Conservation (phyloP, 2,113 vertebrate species). For the Forbesichthys papilliferus region DNA sequence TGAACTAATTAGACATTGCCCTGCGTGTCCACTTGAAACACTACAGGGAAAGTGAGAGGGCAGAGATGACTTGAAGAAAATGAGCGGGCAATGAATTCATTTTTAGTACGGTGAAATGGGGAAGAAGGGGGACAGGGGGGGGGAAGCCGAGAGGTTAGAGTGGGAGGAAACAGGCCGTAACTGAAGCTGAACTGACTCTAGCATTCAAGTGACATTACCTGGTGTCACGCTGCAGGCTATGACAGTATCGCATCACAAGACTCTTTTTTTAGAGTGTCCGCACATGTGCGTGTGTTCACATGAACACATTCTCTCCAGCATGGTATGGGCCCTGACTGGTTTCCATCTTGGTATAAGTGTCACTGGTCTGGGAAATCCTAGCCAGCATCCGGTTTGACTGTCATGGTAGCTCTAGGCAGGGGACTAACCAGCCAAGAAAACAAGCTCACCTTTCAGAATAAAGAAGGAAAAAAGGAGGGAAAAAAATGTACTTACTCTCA, state of each 20-base stretch:
- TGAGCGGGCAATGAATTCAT: background rate
- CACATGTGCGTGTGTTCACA: conserved; percentile 1
- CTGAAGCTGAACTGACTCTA: conserved; percentile 17
- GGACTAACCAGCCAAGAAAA: conserved; percentile 58
- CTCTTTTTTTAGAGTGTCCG: conserved; percentile 17
- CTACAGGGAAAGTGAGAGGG: background rate
- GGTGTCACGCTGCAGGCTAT: conserved; percentile 45
- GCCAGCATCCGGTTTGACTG: conserved; percentile 50
- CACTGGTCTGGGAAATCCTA: conserved; percentile 58
- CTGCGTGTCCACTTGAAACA: background rate
- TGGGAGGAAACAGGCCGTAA: conserved; percentile 33
- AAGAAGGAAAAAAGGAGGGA: conserved; percentile 9
- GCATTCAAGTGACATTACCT: conserved; percentile 54
- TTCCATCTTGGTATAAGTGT: conserved; percentile 39
- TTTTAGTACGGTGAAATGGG: background rate
- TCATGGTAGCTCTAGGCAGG: conserved; percentile 62
- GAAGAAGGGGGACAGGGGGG: background rate
- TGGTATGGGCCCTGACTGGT: conserved; percentile 49
- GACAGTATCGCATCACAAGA: conserved; percentile 53
- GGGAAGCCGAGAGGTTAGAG: conserved; percentile 28
- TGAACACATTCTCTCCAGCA: conserved; percentile 25
- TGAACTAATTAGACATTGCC: no score
- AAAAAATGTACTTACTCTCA: background rate
- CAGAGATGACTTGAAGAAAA: background rate
- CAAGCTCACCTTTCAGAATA: conserved; percentile 63